These are phyloP conservation scores for Epistrophe eligans DNA, from an alignment of 2,888 invertebrate genomes.

Conservation along the genomic window DNA sequence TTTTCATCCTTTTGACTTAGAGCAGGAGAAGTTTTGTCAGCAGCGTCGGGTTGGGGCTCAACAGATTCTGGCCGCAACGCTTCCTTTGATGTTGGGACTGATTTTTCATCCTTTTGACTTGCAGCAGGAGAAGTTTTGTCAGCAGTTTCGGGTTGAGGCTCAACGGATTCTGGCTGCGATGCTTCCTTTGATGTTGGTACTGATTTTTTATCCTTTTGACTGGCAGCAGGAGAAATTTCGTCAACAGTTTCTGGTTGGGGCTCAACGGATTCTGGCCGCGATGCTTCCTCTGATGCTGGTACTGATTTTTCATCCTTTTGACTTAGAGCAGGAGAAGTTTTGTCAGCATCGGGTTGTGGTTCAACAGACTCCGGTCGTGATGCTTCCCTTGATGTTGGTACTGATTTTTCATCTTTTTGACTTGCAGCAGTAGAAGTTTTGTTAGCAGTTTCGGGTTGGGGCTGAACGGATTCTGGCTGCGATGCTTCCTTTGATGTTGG, in stretches of 20 bases:
- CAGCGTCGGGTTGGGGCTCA: not conserved
- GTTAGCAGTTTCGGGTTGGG: constrained; percentile 1
- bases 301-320: constrained; percentile 60
- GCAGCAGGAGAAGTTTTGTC: constrained; percentile 1
- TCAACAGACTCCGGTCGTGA: constrained; percentile 56
- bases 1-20: no score
- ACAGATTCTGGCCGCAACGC: constrained; percentile 56
- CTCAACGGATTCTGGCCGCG: constrained; percentile 47
- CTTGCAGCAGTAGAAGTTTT: constrained; percentile 55
- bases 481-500: constrained; percentile 52
- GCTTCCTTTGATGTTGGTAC: constrained; percentile 34
- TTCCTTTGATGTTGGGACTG: constrained; percentile 39
- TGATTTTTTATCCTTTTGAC: constrained; percentile 56
- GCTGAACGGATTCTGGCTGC: constrained; percentile 53
- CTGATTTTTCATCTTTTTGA: constrained; percentile 62
- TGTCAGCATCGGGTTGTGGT: constrained; percentile 26
- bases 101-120: constrained; percentile 25
- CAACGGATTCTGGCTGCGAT: constrained; percentile 70
- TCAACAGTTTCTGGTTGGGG: not conserved
- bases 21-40: no score
- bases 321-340: constrained; percentile 2
- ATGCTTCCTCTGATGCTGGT: constrained; percentile 62
- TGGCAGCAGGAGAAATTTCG: not conserved
- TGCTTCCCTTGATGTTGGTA: constrained; percentile 13
- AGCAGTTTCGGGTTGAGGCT: constrained; percentile 9